A percentile compares a stretch with the other conserved stretches of the same genome.
phyloP scores from a whole-genome alignment of 2,797 vertebrate species.

The Etheostoma perlongum region DNA sequence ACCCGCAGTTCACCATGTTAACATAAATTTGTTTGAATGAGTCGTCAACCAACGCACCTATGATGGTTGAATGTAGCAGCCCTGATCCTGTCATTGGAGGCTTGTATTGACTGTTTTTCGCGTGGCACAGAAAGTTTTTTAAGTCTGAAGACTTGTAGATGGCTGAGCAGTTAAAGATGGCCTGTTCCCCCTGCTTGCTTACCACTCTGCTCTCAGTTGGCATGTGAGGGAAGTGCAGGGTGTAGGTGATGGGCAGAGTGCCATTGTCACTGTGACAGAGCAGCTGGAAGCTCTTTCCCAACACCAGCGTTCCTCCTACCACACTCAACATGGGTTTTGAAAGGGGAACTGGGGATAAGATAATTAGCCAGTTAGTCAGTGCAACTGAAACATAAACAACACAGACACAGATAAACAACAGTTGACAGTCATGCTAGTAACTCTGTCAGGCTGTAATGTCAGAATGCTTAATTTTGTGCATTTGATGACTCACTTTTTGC shows the following conservation, averaged over 20 bases:
- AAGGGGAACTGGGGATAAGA: constrained; percentile 72
- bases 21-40: background rate
- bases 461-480: background rate
- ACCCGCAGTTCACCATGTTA: background rate
- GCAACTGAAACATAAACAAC: background rate
- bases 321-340: constrained; percentile 72
- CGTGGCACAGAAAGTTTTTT: constrained; percentile 66
- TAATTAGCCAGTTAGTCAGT: constrained; percentile 6
- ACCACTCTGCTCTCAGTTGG: fast-evolving
- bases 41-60: constrained; percentile 68
- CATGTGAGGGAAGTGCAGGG: constrained; percentile 25
- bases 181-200: constrained; percentile 40
- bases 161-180: constrained; percentile 72
- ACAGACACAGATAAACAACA: constrained; percentile 5
- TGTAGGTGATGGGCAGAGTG: constrained; percentile 80
- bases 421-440: background rate
- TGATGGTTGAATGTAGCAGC: constrained; percentile 60
- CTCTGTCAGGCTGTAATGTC: background rate
- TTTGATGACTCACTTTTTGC: constrained; percentile 72
- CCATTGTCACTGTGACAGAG: constrained; percentile 74
- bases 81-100: background rate
- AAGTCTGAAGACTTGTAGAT: constrained; percentile 63
- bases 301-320: constrained; percentile 68
- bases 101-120: constrained; percentile 51
- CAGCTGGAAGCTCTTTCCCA: constrained; percentile 77